Base-by-base conservation (phyloP, 2,797 vertebrate genomes). In the Sebastes ruberrimus region DNA sequence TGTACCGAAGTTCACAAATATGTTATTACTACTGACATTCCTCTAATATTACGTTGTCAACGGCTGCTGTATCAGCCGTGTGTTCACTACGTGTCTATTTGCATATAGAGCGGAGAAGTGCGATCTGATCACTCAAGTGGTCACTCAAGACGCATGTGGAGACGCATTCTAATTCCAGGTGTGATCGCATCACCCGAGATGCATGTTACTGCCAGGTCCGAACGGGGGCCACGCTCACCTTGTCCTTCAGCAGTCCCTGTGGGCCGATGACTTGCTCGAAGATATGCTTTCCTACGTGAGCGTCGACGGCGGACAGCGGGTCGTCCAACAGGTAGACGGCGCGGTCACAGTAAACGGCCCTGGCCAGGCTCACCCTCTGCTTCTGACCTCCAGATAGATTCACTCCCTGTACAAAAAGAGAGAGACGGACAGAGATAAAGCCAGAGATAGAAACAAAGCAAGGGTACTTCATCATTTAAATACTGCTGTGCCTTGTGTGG, bases 301-400 rank as follows among this genome's bases (percentile, higher is more conserved):
- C 97, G 0, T 99, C 98, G 4, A 99, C 98, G 0, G 98, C 98
- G 0, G 98, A 99, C 64, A 99, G 94, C 0, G 98, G 97, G 83
- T 99, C 98, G 0, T 99, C 98, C 20, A 99, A 92, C 74, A 99
- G 92, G 88, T 98, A 99, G 62, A 98, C 53, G 2, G 97, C 94
- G 0, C 96, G 92, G 82, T 97, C 92, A 52, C 96, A 97, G 93
- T 98, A 98, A 67, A 99, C 96, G 0, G 98, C 97, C 61, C 98
- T 94, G 66, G 98, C 98, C 86, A 99, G 93, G 85, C 97, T 99
- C 82, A 99, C 97, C 4, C 98, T 92, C 89, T 99, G 98, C 76
- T 99, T 99, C 94, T 99, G 98, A 32, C 98, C 98, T 22, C 98
- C 98, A 0, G 98, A 99, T 68, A 99, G 95, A 93, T 99, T 99